Percentiles rank a stretch among this genome's conserved stretches.
These are phyloP conservation scores for Nixonia krombeini DNA, from an alignment of 1,140 invertebrate genomes.

Conservation along the genomic window DNA sequence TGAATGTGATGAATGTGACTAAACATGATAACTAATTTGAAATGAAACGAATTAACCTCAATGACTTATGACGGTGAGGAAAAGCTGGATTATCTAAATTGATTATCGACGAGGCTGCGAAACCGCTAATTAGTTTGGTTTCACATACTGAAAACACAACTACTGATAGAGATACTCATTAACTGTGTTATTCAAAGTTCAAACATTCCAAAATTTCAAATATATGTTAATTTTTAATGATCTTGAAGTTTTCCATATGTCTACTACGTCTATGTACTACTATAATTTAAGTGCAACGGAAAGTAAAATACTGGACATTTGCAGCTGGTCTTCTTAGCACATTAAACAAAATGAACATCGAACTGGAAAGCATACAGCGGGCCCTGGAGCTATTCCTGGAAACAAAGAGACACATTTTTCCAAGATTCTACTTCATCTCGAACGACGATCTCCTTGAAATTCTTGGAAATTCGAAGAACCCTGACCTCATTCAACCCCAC, in stretches of 20 bases:
- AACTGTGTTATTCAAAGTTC: too few species aligned
- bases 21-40: background rate
- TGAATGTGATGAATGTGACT: too few species aligned
- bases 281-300: too few species aligned
- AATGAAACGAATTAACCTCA: background rate
- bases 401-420: conserved; percentile 86
- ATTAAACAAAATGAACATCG: conserved; percentile 77
- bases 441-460: conserved; percentile 91
- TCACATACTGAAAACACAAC: background rate
- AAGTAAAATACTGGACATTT: too few species aligned
- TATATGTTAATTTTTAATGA: too few species aligned
- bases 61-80: background rate
- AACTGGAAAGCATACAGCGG: conserved; percentile 79
- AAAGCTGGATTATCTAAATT: background rate
- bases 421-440: conserved; percentile 89
- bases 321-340: conserved; percentile 72
- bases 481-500: conserved; percentile 85
- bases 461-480: conserved; percentile 85
- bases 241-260: too few species aligned
- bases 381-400: conserved; percentile 87
- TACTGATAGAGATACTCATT: too few species aligned
- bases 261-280: too few species aligned
- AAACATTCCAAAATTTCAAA: too few species aligned
- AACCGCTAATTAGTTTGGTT: background rate
- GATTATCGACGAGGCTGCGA: background rate